phyloP scores from a whole-genome alignment of 2,888 invertebrate genomes.

The Allophyes oxyacanthae region DNA sequence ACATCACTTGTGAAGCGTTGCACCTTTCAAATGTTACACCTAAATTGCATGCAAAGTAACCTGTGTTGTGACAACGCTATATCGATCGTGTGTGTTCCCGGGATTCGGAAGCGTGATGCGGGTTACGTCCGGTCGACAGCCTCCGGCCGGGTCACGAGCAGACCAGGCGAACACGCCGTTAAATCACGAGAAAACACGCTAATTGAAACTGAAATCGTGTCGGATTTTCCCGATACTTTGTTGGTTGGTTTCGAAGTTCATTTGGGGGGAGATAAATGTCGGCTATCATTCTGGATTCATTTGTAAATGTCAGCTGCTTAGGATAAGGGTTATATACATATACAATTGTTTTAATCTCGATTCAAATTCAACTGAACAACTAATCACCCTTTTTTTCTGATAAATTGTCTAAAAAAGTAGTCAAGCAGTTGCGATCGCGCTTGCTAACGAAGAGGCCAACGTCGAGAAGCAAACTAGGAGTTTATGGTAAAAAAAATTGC shows the following conservation, averaged over 20 bases:
- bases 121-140: conserved; percentile 51
- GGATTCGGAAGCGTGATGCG: conserved; percentile 29
- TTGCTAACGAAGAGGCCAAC: no score
- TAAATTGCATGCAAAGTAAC: conserved; percentile 14
- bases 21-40: neutral
- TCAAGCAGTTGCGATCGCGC: no score
- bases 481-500: no score
- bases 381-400: neutral
- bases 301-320: conserved; percentile 18
- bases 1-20: no score
- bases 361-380: conserved; percentile 14
- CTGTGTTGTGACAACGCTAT: conserved; percentile 28
- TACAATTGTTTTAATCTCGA: conserved; percentile 9
- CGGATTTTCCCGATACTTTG: conserved; percentile 18
- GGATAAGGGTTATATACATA: conserved; percentile 12
- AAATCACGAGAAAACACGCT: conserved; percentile 29
- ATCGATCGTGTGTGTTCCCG: conserved; percentile 43
- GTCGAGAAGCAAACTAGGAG: no score
- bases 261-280: conserved; percentile 13
- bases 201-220: conserved; percentile 41
- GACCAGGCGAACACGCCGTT: conserved; percentile 14
- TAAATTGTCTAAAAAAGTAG: conserved; percentile 1
- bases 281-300: conserved; percentile 29
- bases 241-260: conserved; percentile 11
- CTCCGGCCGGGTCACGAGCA: conserved; percentile 47